Evolutionary conservation across 2,113 vertebrate species (phyloP), one percentile per base, ranked within the genome.

Genomic region (Oncorhynchus masou): DNA sequence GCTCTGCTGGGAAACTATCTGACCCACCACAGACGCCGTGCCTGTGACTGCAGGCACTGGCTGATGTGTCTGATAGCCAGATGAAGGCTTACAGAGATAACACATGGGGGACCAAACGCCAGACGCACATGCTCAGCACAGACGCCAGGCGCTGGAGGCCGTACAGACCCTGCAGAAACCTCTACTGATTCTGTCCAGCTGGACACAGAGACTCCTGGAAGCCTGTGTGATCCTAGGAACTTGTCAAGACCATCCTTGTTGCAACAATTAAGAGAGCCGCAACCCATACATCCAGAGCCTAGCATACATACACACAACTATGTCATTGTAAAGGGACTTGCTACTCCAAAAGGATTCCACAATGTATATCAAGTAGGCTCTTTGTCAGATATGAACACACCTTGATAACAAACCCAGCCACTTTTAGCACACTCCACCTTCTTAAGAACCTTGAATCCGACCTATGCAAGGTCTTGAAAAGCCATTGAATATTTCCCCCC

Each of bases 201-300:
- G 83, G 13, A 80, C 77, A 51, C 66, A 73, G 75, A 48, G 48
- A 16, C 57, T 82, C 74, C 74, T 82, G 74, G 29, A 62, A 66
- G 76, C 66, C 75, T 85, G 81, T 59, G 75, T 73, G 22, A 13
- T 70, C 29, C 73, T 89, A 84, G 81, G 39, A n/a, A 4, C 54
- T 4, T 62, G 75, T 83, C 87, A 88, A 45, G 51, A 25, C 22
- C n/a, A 48, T 22, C 54, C 6, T 19, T 20, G 5, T 15, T 1
- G 39, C 39, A 57, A 20, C 54, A 57, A 57, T 57, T 57, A 57
- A 57, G 15, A 57, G 54, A 15, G 54, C 54, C 4, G 19, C 16
- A 57, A 2, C 54, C 19, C 54, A 57, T 20, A 57, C 54, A 57
- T 57, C 15, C 54, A 57, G 54, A 15, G 4, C 4, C 54, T 57